Percentiles rank a stretch among this genome's conserved stretches.
These are phyloP conservation scores for Melinaea menophilus DNA, from an alignment of 2,888 invertebrate species.

Conservation along the genomic window DNA sequence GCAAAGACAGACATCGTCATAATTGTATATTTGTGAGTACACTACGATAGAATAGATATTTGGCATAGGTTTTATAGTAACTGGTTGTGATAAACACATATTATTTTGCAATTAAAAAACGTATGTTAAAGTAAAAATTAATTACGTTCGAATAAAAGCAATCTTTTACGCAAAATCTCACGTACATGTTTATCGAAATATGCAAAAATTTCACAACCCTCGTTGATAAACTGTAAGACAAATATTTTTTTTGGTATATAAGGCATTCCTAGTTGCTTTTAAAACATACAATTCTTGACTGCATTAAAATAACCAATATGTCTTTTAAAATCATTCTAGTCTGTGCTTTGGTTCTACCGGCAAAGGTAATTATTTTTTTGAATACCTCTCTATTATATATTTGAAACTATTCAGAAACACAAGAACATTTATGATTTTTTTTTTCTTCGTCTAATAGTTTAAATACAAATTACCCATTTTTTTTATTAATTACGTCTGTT, in stretches of 20 bases:
- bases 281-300: too few species aligned
- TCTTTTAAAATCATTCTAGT: too few species aligned
- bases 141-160: neutral
- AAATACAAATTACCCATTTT: too few species aligned
- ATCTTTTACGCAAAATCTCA: neutral
- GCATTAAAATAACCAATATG: too few species aligned
- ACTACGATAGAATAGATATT: neutral
- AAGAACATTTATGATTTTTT: too few species aligned
- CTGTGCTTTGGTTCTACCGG: too few species aligned
- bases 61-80: neutral
- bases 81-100: neutral
- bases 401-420: too few species aligned
- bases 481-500: too few species aligned
- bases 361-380: too few species aligned
- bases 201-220: neutral
- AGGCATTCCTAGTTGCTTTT: neutral
- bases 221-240: neutral
- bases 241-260: neutral
- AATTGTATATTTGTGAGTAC: neutral
- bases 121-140: neutral
- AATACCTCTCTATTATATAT: too few species aligned
- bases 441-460: too few species aligned
- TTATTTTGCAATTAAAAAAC: neutral
- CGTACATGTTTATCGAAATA: neutral
- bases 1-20: slow-evolving; percentile 38